Percentiles rank a stretch among this genome's conserved stretches.
Evolutionary conservation across 2,888 invertebrate genomes (phyloP).

Genomic region (Athalia cordata): DNA sequence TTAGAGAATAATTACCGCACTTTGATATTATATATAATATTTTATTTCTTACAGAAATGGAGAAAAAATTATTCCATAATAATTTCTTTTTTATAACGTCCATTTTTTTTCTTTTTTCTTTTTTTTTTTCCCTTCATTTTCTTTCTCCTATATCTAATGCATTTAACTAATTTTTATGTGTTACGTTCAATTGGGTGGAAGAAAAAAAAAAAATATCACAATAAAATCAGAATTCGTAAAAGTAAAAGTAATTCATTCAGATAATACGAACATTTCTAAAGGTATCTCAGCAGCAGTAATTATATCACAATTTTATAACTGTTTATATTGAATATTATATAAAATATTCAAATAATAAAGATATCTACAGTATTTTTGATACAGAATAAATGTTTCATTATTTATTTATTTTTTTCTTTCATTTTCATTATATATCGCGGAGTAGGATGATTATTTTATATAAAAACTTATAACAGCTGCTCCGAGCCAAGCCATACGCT

Average conservation of each 20-base stretch:
- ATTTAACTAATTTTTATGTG: too few species aligned
- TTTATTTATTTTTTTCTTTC: neutral
- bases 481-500: slow-evolving; percentile 37
- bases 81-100: too few species aligned
- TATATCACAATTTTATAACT: slow-evolving; percentile 19
- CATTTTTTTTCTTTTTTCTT: too few species aligned
- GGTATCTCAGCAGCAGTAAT: slow-evolving; percentile 42
- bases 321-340: slow-evolving; percentile 12
- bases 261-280: slow-evolving; percentile 38
- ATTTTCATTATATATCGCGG: neutral
- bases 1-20: neutral
- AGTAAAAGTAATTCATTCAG: neutral
- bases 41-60: too few species aligned
- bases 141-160: too few species aligned
- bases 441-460: slow-evolving; percentile 19
- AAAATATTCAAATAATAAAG: slow-evolving; percentile 28
- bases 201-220: neutral
- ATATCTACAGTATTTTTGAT: slow-evolving; percentile 32
- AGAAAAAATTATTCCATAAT: too few species aligned
- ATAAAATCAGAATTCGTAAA: neutral
- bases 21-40: too few species aligned
- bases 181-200: too few species aligned
- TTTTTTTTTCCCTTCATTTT: too few species aligned
- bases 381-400: neutral
- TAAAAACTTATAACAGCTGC: slow-evolving; percentile 11